Evolutionary conservation across 2,113 vertebrate genomes (phyloP).

Genomic region (Epinephelus fuscoguttatus): DNA sequence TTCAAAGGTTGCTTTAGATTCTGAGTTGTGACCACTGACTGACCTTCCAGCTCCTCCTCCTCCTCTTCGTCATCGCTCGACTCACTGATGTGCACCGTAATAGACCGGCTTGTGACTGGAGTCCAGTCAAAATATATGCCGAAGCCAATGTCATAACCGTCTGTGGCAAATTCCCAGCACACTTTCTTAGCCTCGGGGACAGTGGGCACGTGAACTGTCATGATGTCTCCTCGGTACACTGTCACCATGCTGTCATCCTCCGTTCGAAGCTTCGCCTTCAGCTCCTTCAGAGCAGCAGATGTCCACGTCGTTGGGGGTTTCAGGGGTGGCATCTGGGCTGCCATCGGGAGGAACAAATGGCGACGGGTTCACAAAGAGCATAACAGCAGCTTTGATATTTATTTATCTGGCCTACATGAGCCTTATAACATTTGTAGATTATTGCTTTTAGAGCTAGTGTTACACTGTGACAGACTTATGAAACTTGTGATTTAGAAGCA

Average conservation of each 20-base stretch:
- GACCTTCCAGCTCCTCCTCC: constrained; percentile 94
- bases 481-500: constrained; percentile 11
- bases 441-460: neutral
- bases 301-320: constrained; percentile 93
- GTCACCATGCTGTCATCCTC: constrained; percentile 94
- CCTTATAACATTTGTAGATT: neutral
- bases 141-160: constrained; percentile 97
- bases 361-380: constrained; percentile 8
- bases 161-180: constrained; percentile 98
- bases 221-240: constrained; percentile 95
- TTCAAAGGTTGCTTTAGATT: neutral
- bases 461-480: neutral
- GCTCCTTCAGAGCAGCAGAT: constrained; percentile 90
- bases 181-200: constrained; percentile 93
- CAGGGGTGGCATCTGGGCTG: constrained; percentile 90
- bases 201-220: constrained; percentile 95
- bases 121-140: constrained; percentile 99
- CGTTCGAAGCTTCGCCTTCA: constrained; percentile 91
- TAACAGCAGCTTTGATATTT: neutral
- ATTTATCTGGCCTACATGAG: neutral
- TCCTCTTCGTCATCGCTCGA: constrained; percentile 99
- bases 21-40: constrained; percentile 17
- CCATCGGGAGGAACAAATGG: constrained; percentile 36
- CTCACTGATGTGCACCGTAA: constrained; percentile 98
- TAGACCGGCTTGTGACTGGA: constrained; percentile 91